phyloP scores from a whole-genome alignment of 1,140 invertebrate species.

The Neomicropteryx cornuta region DNA sequence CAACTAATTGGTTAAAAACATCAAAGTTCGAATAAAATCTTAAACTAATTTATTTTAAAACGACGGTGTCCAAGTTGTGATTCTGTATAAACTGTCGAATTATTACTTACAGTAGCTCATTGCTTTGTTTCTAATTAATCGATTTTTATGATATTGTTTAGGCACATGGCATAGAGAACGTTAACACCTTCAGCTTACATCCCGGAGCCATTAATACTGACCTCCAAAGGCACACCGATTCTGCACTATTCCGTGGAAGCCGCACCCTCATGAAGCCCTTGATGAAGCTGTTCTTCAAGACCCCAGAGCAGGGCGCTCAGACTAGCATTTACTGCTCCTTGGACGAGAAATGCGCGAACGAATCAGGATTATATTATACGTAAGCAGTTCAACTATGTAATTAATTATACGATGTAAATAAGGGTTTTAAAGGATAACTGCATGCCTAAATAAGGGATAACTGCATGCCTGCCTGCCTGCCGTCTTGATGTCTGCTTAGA shows the following conservation, averaged over 20 bases:
- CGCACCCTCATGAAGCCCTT: constrained; percentile 48
- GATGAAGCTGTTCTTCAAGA: constrained; percentile 59
- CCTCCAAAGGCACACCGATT: constrained; percentile 51
- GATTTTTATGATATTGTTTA: neutral
- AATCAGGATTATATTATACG: constrained; percentile 59
- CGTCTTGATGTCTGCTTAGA: no score
- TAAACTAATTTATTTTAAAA: constrained; percentile 4
- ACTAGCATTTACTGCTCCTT: constrained; percentile 56
- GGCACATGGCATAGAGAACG: constrained; percentile 25
- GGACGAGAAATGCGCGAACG: constrained; percentile 46
- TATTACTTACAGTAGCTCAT: neutral
- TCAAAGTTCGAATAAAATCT: no score
- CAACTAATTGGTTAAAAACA: no score
- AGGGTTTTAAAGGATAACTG: no score
- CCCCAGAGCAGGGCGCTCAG: constrained; percentile 56
- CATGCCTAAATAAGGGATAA: no score
- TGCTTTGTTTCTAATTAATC: neutral
- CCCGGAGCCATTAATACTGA: constrained; percentile 75
- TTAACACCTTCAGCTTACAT: constrained; percentile 72
- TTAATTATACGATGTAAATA: no score
- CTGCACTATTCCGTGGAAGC: constrained; percentile 27
- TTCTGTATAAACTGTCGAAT: neutral
- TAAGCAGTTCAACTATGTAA: constrained; percentile 18
- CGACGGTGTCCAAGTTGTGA: neutral
- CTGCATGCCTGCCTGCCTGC: no score